Percentiles rank a stretch among this genome's conserved stretches.
phyloP scores from a whole-genome alignment of 2,888 invertebrate genomes.

The Campopleginae sp. region DNA sequence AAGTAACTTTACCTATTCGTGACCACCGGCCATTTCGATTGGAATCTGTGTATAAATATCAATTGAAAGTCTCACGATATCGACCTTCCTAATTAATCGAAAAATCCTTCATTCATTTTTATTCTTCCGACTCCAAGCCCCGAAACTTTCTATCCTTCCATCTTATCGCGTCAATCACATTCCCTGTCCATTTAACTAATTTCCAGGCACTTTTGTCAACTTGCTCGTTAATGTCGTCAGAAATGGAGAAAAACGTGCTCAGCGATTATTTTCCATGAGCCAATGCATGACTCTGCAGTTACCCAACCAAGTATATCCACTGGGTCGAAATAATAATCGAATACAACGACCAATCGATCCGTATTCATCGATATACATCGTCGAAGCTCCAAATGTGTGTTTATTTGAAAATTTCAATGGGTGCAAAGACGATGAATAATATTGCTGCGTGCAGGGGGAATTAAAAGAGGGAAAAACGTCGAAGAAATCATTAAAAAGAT shows the following conservation, averaged over 20 bases:
- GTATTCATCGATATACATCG: background rate
- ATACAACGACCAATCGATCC: background rate
- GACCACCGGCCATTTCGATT: background rate
- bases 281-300: too few relatives aligned
- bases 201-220: too few relatives aligned
- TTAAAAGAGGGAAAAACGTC: background rate
- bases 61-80: background rate
- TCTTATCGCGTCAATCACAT: too few relatives aligned
- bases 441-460: background rate
- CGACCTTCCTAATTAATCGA: background rate
- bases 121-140: too few relatives aligned
- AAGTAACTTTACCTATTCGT: background rate
- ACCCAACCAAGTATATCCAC: too few relatives aligned
- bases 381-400: background rate
- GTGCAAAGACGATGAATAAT: background rate
- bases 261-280: too few relatives aligned
- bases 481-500: conserved; percentile 56
- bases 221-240: too few relatives aligned
- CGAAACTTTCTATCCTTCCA: too few relatives aligned
- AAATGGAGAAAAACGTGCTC: too few relatives aligned
- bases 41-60: background rate
- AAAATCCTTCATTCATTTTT: background rate
- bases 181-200: too few relatives aligned
- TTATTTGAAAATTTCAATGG: background rate
- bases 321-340: too few relatives aligned